Evolutionary conservation across 2,888 invertebrate species (phyloP).

Genomic region (Sinentomon sp.): DNA sequence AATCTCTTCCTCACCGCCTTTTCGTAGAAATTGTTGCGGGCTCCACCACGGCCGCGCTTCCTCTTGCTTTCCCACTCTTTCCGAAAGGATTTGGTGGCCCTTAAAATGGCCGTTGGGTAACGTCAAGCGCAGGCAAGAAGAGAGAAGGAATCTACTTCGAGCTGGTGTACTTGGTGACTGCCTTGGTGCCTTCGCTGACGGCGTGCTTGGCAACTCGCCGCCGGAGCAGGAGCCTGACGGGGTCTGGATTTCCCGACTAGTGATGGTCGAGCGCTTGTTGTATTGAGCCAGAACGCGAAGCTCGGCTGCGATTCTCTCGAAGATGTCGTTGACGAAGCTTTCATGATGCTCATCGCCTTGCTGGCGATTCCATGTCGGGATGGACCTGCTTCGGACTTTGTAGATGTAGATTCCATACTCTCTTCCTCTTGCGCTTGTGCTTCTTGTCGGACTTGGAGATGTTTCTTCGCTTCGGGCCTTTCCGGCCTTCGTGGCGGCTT

Average conservation of each 20-base stretch:
- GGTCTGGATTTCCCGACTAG: constrained; percentile 25
- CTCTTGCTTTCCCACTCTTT: constrained; percentile 8
- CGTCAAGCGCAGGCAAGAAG: not conserved
- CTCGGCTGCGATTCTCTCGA: constrained; percentile 24
- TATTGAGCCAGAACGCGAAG: constrained; percentile 22
- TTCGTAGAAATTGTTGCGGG: not conserved
- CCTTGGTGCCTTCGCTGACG: constrained; percentile 23
- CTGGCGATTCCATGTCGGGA: constrained; percentile 22
- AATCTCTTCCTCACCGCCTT: not conserved
- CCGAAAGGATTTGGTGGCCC: constrained; percentile 11
- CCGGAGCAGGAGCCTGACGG: constrained; percentile 24
- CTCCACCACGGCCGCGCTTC: constrained; percentile 8
- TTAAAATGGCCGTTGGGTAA: constrained; percentile 13
- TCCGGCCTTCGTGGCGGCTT: too few relatives aligned
- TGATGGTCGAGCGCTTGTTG: constrained; percentile 25
- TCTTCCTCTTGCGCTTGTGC: constrained; percentile 27
- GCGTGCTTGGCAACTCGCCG: constrained; percentile 26
- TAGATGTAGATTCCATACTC: constrained; percentile 25
- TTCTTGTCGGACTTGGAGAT: constrained; percentile 30
- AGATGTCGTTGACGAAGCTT: constrained; percentile 26
- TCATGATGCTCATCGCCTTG: constrained; percentile 25
- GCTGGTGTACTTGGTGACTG: constrained; percentile 24
- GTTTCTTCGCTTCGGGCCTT: too few relatives aligned
- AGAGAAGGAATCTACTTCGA: constrained; percentile 16
- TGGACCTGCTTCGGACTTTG: constrained; percentile 22